These are phyloP conservation scores for Pipistrellus nathusii DNA, from an alignment of 2,797 vertebrate genomes.

Conservation along the genomic window DNA sequence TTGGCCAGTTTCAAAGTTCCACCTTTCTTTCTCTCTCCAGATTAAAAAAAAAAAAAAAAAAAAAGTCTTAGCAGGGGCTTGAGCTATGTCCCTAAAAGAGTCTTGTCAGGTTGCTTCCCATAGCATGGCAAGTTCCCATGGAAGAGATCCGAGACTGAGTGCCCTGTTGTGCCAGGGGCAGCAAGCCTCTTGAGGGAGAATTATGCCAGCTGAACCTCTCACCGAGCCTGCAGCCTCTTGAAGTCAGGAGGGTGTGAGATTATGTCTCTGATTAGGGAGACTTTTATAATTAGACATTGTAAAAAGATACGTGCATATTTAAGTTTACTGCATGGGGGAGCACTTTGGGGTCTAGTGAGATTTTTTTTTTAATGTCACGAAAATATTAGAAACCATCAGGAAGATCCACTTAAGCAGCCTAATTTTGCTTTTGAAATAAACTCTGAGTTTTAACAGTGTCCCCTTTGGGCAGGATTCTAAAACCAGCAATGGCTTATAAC, in stretches of 20 bases:
- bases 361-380: neutral
- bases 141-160: neutral
- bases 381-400: constrained; percentile 28
- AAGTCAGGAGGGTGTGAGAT: neutral
- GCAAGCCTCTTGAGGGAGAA: neutral
- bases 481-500: neutral
- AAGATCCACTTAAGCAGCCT: neutral
- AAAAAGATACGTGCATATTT: neutral
- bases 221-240: neutral
- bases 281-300: neutral
- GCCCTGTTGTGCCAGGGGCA: neutral
- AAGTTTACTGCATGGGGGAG: neutral
- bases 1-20: constrained; percentile 26
- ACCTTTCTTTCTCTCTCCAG: constrained; percentile 21
- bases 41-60: neutral
- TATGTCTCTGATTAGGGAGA: neutral
- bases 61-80: neutral
- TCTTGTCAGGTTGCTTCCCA: neutral
- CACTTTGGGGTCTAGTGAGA: neutral
- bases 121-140: neutral
- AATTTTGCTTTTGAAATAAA: constrained; percentile 61
- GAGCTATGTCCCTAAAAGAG: neutral
- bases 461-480: constrained; percentile 47
- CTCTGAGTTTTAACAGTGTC: neutral
- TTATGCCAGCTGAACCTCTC: neutral